Percentiles rank a stretch among this genome's conserved stretches.
Evolutionary conservation across 2,113 vertebrate species (phyloP).

Genomic region (Apus apus): DNA sequence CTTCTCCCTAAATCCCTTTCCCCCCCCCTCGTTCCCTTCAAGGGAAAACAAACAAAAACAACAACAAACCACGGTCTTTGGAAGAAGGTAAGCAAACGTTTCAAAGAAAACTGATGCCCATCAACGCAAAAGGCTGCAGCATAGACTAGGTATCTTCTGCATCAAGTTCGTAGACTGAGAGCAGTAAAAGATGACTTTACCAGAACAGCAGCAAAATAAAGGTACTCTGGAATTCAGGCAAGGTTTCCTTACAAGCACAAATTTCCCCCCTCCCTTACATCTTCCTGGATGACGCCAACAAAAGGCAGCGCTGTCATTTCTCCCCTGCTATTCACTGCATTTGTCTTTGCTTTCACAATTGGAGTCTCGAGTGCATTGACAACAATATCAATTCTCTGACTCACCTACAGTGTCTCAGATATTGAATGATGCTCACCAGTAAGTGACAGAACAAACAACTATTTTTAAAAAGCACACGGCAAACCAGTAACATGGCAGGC

Average conservation of each 20-base stretch:
- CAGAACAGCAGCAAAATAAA: background rate
- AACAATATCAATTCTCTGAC: conserved; percentile 66
- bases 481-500: background rate
- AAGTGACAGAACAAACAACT: conserved; percentile 68
- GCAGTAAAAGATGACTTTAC: background rate
- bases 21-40: background rate
- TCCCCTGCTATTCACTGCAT: background rate
- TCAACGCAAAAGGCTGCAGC: background rate
- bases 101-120: background rate
- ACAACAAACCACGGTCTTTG: background rate
- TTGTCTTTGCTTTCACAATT: conserved; percentile 60
- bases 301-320: conserved; percentile 8
- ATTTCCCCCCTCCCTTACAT: background rate
- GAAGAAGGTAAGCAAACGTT: background rate
- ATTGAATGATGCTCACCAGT: conserved; percentile 80
- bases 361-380: conserved; percentile 58
- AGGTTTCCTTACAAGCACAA: background rate
- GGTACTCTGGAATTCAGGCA: background rate
- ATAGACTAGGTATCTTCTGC: background rate
- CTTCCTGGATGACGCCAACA: background rate
- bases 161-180: background rate
- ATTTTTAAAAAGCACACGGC: conserved; percentile 9
- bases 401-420: conserved; percentile 78
- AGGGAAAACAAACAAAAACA: background rate
- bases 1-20: background rate